phyloP scores from a whole-genome alignment of 1,140 invertebrate species.

The Hyposmocoma kahamanoa region DNA sequence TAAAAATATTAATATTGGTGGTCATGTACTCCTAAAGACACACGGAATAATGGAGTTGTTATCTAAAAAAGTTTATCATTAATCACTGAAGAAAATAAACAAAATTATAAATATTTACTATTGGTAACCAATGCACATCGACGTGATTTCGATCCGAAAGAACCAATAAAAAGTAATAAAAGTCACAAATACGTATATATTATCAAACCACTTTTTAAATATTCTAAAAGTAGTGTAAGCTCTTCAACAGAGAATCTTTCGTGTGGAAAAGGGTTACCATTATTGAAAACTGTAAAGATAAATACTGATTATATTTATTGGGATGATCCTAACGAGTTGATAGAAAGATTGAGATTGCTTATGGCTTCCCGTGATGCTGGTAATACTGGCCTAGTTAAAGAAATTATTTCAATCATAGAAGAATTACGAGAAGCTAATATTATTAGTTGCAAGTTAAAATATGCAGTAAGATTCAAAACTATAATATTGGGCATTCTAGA shows the following conservation, averaged over 20 bases:
- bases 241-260: background rate
- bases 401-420: conserved; percentile 51
- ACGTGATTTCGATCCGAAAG: conserved; percentile 16
- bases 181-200: background rate
- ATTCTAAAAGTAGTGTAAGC: background rate
- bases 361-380: conserved; percentile 37
- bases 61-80: conserved; percentile 13
- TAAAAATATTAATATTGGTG: background rate
- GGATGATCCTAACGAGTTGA: conserved; percentile 30
- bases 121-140: conserved; percentile 21
- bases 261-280: conserved; percentile 11
- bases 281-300: conserved; percentile 19
- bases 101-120: conserved; percentile 27
- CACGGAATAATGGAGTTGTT: conserved; percentile 23
- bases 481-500: too few relatives aligned
- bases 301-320: conserved; percentile 38
- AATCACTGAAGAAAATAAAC: conserved; percentile 19
- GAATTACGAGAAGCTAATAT: conserved; percentile 16
- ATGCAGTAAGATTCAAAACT: too few relatives aligned
- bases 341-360: conserved; percentile 37
- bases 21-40: conserved; percentile 12
- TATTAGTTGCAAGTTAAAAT: too few relatives aligned
- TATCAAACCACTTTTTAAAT: conserved; percentile 10
- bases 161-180: conserved; percentile 17
- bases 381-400: conserved; percentile 35